Evolutionary conservation across 2,888 invertebrate genomes (phyloP).

Genomic region (Callyntrura guangdongensis): DNA sequence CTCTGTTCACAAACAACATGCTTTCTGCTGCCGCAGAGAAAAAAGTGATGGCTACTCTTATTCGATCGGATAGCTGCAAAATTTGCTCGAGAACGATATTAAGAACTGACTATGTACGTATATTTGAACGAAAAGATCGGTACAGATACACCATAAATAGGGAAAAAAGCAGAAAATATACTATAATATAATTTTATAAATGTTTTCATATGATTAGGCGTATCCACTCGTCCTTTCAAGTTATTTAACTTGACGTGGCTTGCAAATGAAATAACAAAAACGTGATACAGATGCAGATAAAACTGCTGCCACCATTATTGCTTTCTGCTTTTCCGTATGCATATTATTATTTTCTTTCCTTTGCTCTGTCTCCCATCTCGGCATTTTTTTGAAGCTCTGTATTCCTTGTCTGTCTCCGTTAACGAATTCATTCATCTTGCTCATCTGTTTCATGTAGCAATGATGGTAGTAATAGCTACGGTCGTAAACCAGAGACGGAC

Average conservation of each 20-base stretch:
- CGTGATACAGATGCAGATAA: not conserved
- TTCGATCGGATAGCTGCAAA: too few species aligned
- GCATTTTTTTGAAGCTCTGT: not conserved
- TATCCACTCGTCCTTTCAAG: not conserved
- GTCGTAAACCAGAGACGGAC: not conserved
- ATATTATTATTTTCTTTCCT: not conserved
- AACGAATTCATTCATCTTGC: constrained; percentile 10
- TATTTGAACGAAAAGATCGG: too few species aligned
- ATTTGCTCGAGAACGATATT: too few species aligned
- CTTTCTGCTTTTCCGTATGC: not conserved
- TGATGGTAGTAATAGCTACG: too few species aligned
- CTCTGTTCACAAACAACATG: too few species aligned
- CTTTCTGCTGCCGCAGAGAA: too few species aligned
- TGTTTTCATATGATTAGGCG: too few species aligned
- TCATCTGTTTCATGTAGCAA: not conserved
- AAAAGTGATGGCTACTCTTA: too few species aligned
- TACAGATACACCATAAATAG: too few species aligned
- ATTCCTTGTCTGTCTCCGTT: not conserved
- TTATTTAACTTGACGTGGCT: constrained; percentile 6
- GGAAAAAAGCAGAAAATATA: too few species aligned
- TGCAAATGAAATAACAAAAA: not conserved
- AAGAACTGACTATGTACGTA: too few species aligned
- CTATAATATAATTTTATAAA: too few species aligned
- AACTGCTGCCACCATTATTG: not conserved
- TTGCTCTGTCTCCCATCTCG: not conserved